phyloP scores from a whole-genome alignment of 2,797 vertebrate species.

The Coranthus polyacanthus region DNA sequence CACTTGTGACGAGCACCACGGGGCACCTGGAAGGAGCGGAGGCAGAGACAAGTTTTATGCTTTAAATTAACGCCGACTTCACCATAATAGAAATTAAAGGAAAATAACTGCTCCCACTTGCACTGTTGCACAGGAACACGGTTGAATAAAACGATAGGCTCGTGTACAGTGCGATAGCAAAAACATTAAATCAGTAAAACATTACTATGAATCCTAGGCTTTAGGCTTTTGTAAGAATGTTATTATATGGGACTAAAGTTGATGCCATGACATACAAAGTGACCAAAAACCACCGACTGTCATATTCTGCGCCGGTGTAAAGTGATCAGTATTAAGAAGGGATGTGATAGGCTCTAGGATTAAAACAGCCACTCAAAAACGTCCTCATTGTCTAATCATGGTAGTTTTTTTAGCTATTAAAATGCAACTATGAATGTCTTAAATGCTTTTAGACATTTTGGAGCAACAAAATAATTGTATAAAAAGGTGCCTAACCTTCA shows the following conservation, averaged over 20 bases:
- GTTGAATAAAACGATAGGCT: not conserved
- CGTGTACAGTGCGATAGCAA: too few species aligned
- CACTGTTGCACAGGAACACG: too few species aligned
- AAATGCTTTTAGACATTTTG: not conserved
- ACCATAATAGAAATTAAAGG: not conserved
- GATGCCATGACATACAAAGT: conserved; percentile 4
- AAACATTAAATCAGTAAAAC: not conserved
- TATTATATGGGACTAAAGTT: conserved; percentile 16
- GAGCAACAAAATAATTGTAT: not conserved
- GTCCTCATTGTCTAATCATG: too few species aligned
- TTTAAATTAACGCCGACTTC: conserved; percentile 33
- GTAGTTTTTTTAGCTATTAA: not conserved
- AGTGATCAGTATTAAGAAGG: not conserved
- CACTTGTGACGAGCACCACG: conserved; percentile 91
- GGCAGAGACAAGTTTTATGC: conserved; percentile 40
- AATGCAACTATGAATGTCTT: too few species aligned
- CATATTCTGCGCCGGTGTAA: not conserved
- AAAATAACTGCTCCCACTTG: not conserved
- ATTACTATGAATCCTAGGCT: not conserved
- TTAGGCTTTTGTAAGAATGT: not conserved
- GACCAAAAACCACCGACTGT: not conserved
- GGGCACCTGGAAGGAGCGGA: conserved; percentile 82
- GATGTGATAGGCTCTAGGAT: not conserved
- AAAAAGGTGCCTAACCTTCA: conserved; percentile 85
- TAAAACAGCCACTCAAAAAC: not conserved